These are phyloP conservation scores for Drosophila athabasca DNA, from an alignment of 1,140 invertebrate genomes.

Conservation along the genomic window DNA sequence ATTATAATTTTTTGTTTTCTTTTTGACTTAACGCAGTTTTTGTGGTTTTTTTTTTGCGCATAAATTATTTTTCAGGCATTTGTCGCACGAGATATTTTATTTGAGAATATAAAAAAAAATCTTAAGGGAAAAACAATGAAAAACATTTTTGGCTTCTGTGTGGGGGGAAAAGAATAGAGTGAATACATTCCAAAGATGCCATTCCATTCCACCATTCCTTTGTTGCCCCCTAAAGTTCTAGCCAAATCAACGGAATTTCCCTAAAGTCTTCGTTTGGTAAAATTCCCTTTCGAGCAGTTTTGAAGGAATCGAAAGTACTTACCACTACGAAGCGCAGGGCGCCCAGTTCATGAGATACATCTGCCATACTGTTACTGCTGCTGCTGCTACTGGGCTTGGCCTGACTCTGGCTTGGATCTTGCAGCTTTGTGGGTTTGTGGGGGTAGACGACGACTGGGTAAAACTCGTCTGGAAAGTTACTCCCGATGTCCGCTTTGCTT, in stretches of 20 bases:
- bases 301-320: slow-evolving; percentile 36
- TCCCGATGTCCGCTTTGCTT: background rate
- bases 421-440: slow-evolving; percentile 38
- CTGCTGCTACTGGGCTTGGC: slow-evolving; percentile 4
- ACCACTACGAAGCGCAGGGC: slow-evolving; percentile 81
- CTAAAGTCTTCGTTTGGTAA: too few relatives aligned
- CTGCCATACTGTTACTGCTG: slow-evolving; percentile 62
- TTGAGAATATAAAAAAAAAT: too few relatives aligned
- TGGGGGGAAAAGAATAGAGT: background rate
- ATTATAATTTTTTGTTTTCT: slow-evolving; percentile 26
- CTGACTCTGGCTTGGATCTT: slow-evolving; percentile 38
- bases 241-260: slow-evolving; percentile 1
- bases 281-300: background rate
- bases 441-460: background rate
- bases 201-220: too few relatives aligned
- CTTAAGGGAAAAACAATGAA: slow-evolving; percentile 26
- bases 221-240: background rate
- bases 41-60: slow-evolving; percentile 45
- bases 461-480: slow-evolving; percentile 34
- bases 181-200: slow-evolving; percentile 35
- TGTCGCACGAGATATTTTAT: slow-evolving; percentile 66
- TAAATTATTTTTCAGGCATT: slow-evolving; percentile 68
- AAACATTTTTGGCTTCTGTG: slow-evolving; percentile 27
- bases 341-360: slow-evolving; percentile 80
- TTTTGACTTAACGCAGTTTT: slow-evolving; percentile 20